A percentile compares a stretch with the other conserved stretches of the same genome.
These are phyloP conservation scores for Tinamus guttatus DNA, from an alignment of 2,113 vertebrate genomes.

Conservation along the genomic window DNA sequence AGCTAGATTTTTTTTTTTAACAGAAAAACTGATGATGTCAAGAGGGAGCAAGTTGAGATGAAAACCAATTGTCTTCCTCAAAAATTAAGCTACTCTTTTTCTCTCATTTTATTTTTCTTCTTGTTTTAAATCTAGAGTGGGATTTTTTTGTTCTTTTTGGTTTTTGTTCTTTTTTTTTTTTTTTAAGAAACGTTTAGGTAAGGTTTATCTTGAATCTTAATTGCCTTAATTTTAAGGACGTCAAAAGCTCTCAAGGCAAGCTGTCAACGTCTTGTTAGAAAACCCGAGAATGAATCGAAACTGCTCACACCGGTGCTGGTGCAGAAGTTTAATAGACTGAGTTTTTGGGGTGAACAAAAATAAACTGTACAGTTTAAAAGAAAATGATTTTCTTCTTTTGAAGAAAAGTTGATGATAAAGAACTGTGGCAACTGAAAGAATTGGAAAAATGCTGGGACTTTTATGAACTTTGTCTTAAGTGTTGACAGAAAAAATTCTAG, in stretches of 20 bases:
- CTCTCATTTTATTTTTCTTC: conserved; percentile 84
- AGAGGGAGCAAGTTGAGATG: conserved; percentile 81
- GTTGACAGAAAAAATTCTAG: conserved; percentile 83
- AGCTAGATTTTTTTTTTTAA: conserved; percentile 78
- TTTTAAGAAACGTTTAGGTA: conserved; percentile 91
- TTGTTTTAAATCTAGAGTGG: conserved; percentile 76
- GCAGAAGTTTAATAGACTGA: conserved; percentile 85
- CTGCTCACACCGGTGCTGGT: conserved; percentile 84
- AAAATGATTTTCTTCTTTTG: conserved; percentile 94
- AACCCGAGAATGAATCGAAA: conserved; percentile 81
- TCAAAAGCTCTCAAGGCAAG: conserved; percentile 86
- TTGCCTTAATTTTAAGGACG: conserved; percentile 99
- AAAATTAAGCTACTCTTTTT: conserved; percentile 91
- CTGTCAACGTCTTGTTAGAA: conserved; percentile 88
- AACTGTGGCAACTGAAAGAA: conserved; percentile 87
- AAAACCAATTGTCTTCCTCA: conserved; percentile 92
- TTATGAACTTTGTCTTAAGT: conserved; percentile 88
- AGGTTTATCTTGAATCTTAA: conserved; percentile 96
- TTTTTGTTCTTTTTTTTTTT: conserved; percentile 74
- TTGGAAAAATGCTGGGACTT: conserved; percentile 87
- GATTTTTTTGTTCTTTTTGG: conserved; percentile 59
- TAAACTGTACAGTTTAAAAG: conserved; percentile 96
- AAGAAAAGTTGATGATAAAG: conserved; percentile 95
- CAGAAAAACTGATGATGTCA: conserved; percentile 74
- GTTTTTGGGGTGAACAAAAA: conserved; percentile 85